Evolutionary conservation across 2,113 vertebrate genomes (phyloP).

Genomic region (Tetraodon nigroviridis): DNA sequence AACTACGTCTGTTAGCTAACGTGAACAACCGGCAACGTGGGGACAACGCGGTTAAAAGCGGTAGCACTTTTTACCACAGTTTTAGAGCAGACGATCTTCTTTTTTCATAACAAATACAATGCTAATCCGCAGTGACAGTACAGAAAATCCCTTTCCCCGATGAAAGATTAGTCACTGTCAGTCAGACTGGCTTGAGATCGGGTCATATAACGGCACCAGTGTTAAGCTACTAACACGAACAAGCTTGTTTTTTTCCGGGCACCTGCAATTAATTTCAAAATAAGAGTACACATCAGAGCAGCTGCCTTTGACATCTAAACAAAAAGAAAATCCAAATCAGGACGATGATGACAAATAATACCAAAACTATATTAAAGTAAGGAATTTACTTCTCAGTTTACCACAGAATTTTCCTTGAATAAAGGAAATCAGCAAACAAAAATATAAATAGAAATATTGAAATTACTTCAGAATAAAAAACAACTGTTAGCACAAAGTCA

Average conservation of each 20-base stretch:
- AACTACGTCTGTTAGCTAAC: too few relatives aligned
- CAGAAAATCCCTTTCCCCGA: not conserved
- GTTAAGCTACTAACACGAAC: not conserved
- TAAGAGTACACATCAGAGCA: conserved; percentile 5
- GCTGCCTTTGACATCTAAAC: too few relatives aligned
- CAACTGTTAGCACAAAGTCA: too few relatives aligned
- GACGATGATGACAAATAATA: too few relatives aligned
- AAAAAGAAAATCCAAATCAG: too few relatives aligned
- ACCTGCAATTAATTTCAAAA: conserved; percentile 13
- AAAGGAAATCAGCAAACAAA: too few relatives aligned
- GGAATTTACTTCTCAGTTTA: too few relatives aligned
- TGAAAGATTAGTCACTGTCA: conserved; percentile 16
- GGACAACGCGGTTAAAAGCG: not conserved
- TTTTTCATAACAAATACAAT: conserved; percentile 57
- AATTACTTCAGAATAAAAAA: too few relatives aligned
- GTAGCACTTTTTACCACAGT: conserved; percentile 40
- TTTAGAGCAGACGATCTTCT: not conserved
- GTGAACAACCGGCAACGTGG: not conserved
- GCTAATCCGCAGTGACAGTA: not conserved
- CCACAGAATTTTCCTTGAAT: too few relatives aligned
- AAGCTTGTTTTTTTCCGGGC: accelerated
- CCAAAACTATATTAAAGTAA: too few relatives aligned
- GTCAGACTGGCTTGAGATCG: conserved; percentile 40
- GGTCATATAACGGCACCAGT: not conserved
- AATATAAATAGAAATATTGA: too few relatives aligned